Evolutionary conservation across 2,797 vertebrate species (phyloP), one percentile per base, ranked within the genome.

Genomic region (Anguilla pacifica): DNA sequence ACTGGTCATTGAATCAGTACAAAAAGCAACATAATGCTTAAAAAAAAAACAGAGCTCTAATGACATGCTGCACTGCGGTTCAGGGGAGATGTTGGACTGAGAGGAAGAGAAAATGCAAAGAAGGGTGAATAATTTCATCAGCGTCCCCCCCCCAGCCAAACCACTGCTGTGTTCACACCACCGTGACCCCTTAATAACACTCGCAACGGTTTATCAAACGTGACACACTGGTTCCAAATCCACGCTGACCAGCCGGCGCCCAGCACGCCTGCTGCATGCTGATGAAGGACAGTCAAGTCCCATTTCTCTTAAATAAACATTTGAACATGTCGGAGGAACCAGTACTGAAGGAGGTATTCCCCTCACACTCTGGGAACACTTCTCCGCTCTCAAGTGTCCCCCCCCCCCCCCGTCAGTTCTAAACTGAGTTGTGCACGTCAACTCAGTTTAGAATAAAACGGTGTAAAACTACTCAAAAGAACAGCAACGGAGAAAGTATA

Each of bases 181-280:
- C 9, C 22, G 17, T 86, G 86, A 86, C 74, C 86, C 51, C 67
- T 86, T 86, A 86, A 77, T 79, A 57, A 61, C n/a, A 53, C 74
- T 79, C 72, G 5, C 35, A 17, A 51, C 39, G 53, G 53, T 86
- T 86, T 86, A 86, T 86, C 70, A 86, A 86, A 51, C 79, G 74
- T 87, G 86, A 77, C 86, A 46, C 28, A 9, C 35, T 51, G 46
- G 10, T 6, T 81, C 46, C 46, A 81, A 25, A 81, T 49, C 43
- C 17, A 25, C 39, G 19, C 79, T 82, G 46, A 67, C 53, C 53
- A 22, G 46, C 49, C 28, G 39, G n/a, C n/a, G 19, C 79, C 17
- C 35, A 22, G 17, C 74, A 79, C n/a, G 55, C 43, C 86, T 82
- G 51, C 84, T n/a, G 35, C 74, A 79, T 64, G 55, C 74, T 87